Base-by-base conservation (phyloP, 1,140 invertebrate species). In the Aphis gossypii region DNA sequence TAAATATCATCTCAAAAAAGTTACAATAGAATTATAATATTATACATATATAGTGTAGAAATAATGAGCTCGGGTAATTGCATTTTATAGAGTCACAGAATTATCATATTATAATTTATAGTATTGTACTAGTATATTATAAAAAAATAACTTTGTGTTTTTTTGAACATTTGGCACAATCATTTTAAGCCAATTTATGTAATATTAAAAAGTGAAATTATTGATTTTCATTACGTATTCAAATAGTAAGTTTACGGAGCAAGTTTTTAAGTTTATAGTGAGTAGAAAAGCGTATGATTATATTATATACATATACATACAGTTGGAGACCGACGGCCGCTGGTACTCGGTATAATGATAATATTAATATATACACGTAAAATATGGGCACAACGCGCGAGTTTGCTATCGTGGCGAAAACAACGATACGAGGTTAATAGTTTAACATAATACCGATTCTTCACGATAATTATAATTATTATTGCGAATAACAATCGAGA, bases 391-490 rank as follows among this genome's bases (percentile, higher is more conserved):
- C 56, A 11, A 60, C 56, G 25, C 25, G 30, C 0, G 30, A n/a
- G 60, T 68, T 11, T 76, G 14, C 60, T 1, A n/a, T 6, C 4
- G 5, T 14, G 60, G 11, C n/a, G 14, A 6, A 35, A 51, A 51
- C 48, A 4, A 20, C 14, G 30, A 76, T n/a, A 76, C 60, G 30
- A n/a, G 60, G 30, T 76, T 76, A 76, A 76, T 76, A 76, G 60
- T 35, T 76, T 76, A 76, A 76, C 18, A 76, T 76, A 76, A 76
- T 76, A 76, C 60, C 60, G 60, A 76, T 76, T 76, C n/a, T 76
- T 30, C 11, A n/a, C 60, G 60, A 76, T 76, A 18, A 76, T 5
- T 68, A 68, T 76, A 18, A 35, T 68, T 18, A 76, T 35, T n/a
- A 76, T 76, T 76, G n/a, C n/a, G 60, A 76, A 76, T 76, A 76